Conservation (phyloP, 2,113 vertebrate genomes). For the Spermophilus dauricus region DNA sequence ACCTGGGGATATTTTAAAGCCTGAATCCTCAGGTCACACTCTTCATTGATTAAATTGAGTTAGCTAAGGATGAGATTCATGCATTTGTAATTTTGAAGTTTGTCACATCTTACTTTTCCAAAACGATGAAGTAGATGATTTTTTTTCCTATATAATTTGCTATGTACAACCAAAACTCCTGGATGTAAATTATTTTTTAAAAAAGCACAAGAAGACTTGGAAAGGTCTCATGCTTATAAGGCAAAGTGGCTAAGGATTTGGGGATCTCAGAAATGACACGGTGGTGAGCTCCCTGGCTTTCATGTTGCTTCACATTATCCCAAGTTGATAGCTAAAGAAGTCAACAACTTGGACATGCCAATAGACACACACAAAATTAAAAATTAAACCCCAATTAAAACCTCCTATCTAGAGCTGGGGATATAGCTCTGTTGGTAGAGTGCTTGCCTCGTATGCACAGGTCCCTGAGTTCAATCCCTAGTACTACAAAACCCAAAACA, state of each 20-base stretch:
- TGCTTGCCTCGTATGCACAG: too few relatives aligned
- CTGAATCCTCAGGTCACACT: background rate
- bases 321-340: background rate
- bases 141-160: background rate
- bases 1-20: background rate
- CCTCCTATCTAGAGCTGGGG: too few relatives aligned
- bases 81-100: background rate
- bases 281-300: background rate
- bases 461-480: too few relatives aligned
- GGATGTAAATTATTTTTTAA: background rate
- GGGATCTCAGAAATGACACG: background rate
- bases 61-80: background rate
- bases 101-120: background rate
- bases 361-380: too few relatives aligned
- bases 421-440: too few relatives aligned
- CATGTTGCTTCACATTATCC: background rate
- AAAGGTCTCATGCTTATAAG: too few relatives aligned
- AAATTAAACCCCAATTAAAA: background rate
- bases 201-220: background rate
- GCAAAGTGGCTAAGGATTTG: background rate
- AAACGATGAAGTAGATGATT: background rate
- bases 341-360: too few relatives aligned
- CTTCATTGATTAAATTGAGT: background rate
- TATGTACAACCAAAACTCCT: background rate
- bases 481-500: too few relatives aligned